A percentile compares a stretch with the other conserved stretches of the same genome.
These are phyloP conservation scores for Staurois parvus DNA, from an alignment of 2,797 vertebrate species.

Conservation along the genomic window DNA sequence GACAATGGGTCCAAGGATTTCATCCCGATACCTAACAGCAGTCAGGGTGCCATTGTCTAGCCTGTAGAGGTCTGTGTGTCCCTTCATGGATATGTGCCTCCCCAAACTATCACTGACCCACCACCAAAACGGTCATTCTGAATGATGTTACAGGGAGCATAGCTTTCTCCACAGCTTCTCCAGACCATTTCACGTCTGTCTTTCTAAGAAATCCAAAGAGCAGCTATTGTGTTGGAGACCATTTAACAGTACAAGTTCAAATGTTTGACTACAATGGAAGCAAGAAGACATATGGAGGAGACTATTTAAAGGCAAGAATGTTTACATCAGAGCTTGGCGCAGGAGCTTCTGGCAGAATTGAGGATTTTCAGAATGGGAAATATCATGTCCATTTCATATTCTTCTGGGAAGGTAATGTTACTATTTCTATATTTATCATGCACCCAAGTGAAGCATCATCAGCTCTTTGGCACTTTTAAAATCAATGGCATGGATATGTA, in stretches of 20 bases:
- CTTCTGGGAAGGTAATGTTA: slow-evolving; percentile 19
- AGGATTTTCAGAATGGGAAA: slow-evolving; percentile 37
- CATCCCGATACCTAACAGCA: no score
- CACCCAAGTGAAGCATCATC: slow-evolving; percentile 61
- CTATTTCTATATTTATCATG: slow-evolving; percentile 20
- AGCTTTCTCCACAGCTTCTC: no score
- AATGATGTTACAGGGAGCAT: no score
- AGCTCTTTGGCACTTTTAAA: slow-evolving; percentile 64
- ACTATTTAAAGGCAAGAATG: slow-evolving; percentile 65
- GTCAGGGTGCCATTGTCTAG: no score
- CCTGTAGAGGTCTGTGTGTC: no score
- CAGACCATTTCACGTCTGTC: no score
- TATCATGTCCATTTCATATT: slow-evolving; percentile 35
- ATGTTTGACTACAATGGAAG: slow-evolving; percentile 52
- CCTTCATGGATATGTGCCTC: no score
- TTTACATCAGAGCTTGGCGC: slow-evolving; percentile 55
- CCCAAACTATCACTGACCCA: no score
- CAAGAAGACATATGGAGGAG: slow-evolving; percentile 65
- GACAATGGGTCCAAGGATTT: no score
- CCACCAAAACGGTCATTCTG: no score
- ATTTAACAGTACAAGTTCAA: slow-evolving; percentile 58
- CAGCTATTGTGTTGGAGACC: slow-evolving; percentile 57
- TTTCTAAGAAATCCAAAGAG: slow-evolving; percentile 42
- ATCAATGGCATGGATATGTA: slow-evolving; percentile 57
- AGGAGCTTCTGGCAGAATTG: slow-evolving; percentile 38